A percentile compares a stretch with the other conserved stretches of the same genome.
These are phyloP conservation scores for Drosophila sordidapex DNA, from an alignment of 2,888 invertebrate genomes.

Conservation along the genomic window DNA sequence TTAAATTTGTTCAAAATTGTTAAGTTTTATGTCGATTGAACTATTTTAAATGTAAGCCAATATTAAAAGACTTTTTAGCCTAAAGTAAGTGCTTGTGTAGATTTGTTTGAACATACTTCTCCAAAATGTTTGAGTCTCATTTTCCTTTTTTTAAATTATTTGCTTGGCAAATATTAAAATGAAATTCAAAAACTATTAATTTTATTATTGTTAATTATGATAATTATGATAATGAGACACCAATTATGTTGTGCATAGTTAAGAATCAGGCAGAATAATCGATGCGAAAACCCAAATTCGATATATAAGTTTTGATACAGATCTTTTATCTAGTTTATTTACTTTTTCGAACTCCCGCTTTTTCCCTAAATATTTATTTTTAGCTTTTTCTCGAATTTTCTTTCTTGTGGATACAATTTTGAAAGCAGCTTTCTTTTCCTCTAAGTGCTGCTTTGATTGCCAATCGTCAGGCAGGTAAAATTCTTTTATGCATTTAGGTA, in stretches of 20 bases:
- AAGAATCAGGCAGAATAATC: not conserved
- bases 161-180: not conserved
- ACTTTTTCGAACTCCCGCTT: accelerated
- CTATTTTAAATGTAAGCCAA: not conserved
- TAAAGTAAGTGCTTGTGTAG: too few relatives aligned
- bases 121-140: not conserved
- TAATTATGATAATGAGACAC: not conserved
- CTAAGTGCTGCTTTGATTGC: not conserved
- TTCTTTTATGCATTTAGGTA: not conserved
- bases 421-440: not conserved
- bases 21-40: not conserved
- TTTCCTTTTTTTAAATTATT: not conserved
- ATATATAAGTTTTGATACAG: not conserved
- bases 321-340: not conserved
- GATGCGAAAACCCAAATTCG: not conserved
- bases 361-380: not conserved
- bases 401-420: not conserved
- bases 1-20: not conserved
- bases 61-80: not conserved
- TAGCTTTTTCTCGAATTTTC: not conserved
- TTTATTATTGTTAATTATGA: too few relatives aligned
- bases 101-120: not conserved
- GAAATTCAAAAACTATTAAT: not conserved
- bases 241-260: not conserved
- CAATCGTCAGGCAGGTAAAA: not conserved